Conservation (phyloP, 1,140 invertebrate genomes). For the Saxidomus purpurata region DNA sequence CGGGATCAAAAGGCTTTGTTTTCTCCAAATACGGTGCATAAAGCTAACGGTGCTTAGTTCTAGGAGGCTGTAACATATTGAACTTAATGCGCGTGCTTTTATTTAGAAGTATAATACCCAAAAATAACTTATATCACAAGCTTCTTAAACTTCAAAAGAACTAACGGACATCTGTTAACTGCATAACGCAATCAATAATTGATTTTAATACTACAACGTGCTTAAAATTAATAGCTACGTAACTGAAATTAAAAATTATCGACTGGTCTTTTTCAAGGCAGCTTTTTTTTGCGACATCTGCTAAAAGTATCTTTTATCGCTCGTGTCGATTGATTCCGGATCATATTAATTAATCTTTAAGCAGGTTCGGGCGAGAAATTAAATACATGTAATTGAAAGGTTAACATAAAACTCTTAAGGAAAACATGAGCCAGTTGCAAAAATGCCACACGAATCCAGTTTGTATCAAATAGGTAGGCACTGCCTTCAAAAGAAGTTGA, state of each 20-base stretch:
- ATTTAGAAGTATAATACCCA: constrained; percentile 5
- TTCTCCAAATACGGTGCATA: constrained; percentile 25
- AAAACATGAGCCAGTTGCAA: too few species aligned
- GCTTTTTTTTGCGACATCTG: constrained; percentile 15
- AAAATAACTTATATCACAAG: constrained; percentile 32
- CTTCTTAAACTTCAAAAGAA: constrained; percentile 21
- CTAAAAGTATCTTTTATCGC: background rate
- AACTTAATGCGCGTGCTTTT: constrained; percentile 41
- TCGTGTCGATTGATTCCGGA: background rate
- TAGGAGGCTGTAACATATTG: constrained; percentile 35
- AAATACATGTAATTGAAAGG: too few species aligned
- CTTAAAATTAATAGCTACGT: constrained; percentile 42
- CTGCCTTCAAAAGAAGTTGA: too few species aligned
- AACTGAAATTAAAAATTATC: constrained; percentile 1
- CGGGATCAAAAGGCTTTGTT: constrained; percentile 1
- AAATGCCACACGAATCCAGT: too few species aligned
- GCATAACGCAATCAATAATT: constrained; percentile 42
- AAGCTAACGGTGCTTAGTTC: constrained; percentile 23
- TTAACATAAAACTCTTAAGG: too few species aligned
- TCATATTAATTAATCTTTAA: background rate
- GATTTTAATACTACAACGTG: constrained; percentile 1
- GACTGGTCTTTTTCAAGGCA: background rate
- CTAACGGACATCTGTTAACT: background rate
- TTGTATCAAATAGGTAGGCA: too few species aligned
- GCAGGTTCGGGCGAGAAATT: too few species aligned